A percentile compares a stretch with the other conserved stretches of the same genome.
phyloP scores from a whole-genome alignment of 1,140 invertebrate genomes.

The Proctacanthus coquilletti region DNA sequence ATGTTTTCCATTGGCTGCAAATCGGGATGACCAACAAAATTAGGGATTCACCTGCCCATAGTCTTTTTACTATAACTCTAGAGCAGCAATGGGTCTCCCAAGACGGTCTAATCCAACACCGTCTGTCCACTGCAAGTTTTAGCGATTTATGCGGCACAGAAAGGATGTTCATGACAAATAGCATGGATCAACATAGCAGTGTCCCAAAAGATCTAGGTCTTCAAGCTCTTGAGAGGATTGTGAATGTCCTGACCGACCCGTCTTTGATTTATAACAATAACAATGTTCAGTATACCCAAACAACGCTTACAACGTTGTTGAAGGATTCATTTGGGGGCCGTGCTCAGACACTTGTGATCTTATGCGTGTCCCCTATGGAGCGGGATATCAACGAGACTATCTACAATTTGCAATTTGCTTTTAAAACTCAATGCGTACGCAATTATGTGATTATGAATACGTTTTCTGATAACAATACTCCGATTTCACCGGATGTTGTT shows the following conservation, averaged over 20 bases:
- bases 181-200: constrained; percentile 26
- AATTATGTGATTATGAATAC: constrained; percentile 51
- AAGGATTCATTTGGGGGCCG: constrained; percentile 52
- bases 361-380: constrained; percentile 44
- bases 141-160: constrained; percentile 46
- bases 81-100: constrained; percentile 47
- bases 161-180: constrained; percentile 30
- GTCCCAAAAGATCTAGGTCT: constrained; percentile 35
- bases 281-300: constrained; percentile 38
- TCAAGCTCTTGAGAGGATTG: constrained; percentile 42
- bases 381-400: constrained; percentile 43
- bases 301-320: constrained; percentile 45
- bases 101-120: constrained; percentile 33
- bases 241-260: constrained; percentile 40
- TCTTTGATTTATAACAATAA: constrained; percentile 35
- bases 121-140: constrained; percentile 51
- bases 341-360: constrained; percentile 47
- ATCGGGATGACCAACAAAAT: constrained; percentile 29
- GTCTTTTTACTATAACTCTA: constrained; percentile 48
- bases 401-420: constrained; percentile 42
- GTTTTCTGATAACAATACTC: constrained; percentile 45
- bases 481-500: constrained; percentile 30
- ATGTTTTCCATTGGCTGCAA: constrained; percentile 39
- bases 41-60: constrained; percentile 28
- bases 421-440: constrained; percentile 42